Conservation (phyloP, 2,797 vertebrate genomes). For the Pteronotus mesoamericanus region DNA sequence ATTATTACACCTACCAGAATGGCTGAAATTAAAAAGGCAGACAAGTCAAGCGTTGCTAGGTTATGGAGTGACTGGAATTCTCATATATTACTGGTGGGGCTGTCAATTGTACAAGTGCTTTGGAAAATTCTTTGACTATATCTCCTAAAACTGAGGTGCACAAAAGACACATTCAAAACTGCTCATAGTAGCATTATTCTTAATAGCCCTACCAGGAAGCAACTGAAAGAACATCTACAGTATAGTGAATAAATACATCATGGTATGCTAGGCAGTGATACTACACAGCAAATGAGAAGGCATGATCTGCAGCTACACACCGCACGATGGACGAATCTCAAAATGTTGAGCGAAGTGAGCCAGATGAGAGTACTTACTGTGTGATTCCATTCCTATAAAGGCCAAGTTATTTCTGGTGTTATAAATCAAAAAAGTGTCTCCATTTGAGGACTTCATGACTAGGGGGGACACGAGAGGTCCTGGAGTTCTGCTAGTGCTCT, state of each 20-base stretch:
- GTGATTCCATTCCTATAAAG: neutral
- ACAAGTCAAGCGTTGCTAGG: neutral
- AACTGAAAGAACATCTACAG: neutral
- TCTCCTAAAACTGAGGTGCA: neutral
- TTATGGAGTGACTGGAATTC: neutral
- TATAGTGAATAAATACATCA: accelerated
- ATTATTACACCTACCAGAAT: neutral
- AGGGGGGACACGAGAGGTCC: accelerated
- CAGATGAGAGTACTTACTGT: neutral
- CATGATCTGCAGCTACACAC: neutral
- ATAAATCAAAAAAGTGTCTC: neutral
- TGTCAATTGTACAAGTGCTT: neutral
- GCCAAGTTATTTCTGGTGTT: neutral
- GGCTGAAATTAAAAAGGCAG: neutral
- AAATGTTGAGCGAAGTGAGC: neutral
- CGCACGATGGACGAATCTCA: neutral
- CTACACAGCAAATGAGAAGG: neutral
- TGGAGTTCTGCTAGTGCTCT: neutral
- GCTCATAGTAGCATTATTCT: neutral
- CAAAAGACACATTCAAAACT: neutral
- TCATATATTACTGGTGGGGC: neutral
- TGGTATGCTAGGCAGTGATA: neutral
- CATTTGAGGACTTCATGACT: neutral
- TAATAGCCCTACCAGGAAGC: neutral
- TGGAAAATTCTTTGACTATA: neutral